A percentile compares a stretch with the other conserved stretches of the same genome.
Conservation (phyloP, 2,113 vertebrate genomes). For the Grammomys surdaster region DNA sequence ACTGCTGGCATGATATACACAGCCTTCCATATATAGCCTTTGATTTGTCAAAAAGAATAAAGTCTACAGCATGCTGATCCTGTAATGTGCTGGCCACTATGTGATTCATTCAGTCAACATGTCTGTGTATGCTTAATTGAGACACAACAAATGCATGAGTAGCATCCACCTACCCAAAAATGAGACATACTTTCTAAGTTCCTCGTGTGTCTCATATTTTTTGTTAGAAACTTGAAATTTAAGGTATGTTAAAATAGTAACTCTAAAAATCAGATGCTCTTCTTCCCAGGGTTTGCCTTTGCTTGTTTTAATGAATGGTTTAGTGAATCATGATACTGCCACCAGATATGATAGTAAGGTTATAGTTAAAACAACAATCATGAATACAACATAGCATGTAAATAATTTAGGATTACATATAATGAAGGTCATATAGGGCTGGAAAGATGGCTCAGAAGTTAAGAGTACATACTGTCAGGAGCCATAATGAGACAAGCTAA, state of each 20-base stretch:
- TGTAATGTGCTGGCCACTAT: too few species aligned
- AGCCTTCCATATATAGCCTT: too few species aligned
- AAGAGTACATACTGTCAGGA: too few species aligned
- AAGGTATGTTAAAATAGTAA: not conserved
- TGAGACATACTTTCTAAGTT: not conserved
- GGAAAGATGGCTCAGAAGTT: too few species aligned
- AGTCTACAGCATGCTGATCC: too few species aligned
- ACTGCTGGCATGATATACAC: not conserved
- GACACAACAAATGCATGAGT: too few species aligned
- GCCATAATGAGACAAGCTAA: too few species aligned
- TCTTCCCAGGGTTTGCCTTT: not conserved
- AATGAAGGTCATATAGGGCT: not conserved
- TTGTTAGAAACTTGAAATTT: not conserved
- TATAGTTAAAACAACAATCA: not conserved
- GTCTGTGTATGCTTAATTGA: too few species aligned
- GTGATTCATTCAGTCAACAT: too few species aligned
- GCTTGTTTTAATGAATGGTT: not conserved
- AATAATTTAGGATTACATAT: not conserved
- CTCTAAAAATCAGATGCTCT: not conserved
- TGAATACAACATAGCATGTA: not conserved
- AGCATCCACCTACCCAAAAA: too few species aligned
- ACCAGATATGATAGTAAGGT: not conserved
- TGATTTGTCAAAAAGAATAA: too few species aligned
- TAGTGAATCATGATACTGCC: not conserved
- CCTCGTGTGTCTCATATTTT: not conserved